phyloP scores from a whole-genome alignment of 2,888 invertebrate genomes.

The Steinernema scapterisci region DNA sequence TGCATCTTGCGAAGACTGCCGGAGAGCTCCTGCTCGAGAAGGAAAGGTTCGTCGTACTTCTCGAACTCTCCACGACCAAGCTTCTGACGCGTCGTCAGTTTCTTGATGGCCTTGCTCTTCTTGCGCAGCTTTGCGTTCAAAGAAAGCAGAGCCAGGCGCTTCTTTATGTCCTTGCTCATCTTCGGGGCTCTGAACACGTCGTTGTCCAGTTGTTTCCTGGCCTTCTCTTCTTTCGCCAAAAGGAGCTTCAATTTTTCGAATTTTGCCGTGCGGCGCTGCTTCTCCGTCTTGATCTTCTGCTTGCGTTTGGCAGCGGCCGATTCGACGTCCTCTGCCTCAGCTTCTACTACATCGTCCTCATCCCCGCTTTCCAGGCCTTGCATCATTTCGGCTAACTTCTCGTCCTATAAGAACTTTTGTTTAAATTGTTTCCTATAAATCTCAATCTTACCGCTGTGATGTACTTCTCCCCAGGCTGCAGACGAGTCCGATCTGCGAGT shows the following conservation, averaged over 20 bases:
- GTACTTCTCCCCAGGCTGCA: slow-evolving; percentile 26
- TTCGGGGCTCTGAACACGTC: slow-evolving; percentile 48
- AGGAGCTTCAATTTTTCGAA: slow-evolving; percentile 33
- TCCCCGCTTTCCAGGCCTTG: slow-evolving; percentile 33
- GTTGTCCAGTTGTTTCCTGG: slow-evolving; percentile 27
- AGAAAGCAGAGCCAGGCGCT: slow-evolving; percentile 37
- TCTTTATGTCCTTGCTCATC: slow-evolving; percentile 41
- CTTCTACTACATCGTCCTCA: slow-evolving; percentile 31
- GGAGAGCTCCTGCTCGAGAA: slow-evolving; percentile 47
- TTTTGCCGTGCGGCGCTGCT: slow-evolving; percentile 34
- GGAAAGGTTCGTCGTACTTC: slow-evolving; percentile 49
- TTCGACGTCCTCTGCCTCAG: slow-evolving; percentile 7
- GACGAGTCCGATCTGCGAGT: slow-evolving; percentile 20
- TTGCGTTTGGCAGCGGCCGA: slow-evolving; percentile 36
- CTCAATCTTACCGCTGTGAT: slow-evolving; percentile 30
- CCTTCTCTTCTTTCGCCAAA: background rate
- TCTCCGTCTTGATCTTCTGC: slow-evolving; percentile 41
- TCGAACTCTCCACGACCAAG: slow-evolving; percentile 51
- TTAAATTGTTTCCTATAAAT: background rate
- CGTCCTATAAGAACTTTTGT: slow-evolving; percentile 16
- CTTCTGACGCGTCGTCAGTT: slow-evolving; percentile 41
- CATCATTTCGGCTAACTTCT: slow-evolving; percentile 34
- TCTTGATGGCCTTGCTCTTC: slow-evolving; percentile 35
- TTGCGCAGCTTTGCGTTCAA: slow-evolving; percentile 24
- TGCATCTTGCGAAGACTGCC: slow-evolving; percentile 41